Evolutionary conservation across 2,113 vertebrate species (phyloP).

Genomic region (Eubucco bourcierii): DNA sequence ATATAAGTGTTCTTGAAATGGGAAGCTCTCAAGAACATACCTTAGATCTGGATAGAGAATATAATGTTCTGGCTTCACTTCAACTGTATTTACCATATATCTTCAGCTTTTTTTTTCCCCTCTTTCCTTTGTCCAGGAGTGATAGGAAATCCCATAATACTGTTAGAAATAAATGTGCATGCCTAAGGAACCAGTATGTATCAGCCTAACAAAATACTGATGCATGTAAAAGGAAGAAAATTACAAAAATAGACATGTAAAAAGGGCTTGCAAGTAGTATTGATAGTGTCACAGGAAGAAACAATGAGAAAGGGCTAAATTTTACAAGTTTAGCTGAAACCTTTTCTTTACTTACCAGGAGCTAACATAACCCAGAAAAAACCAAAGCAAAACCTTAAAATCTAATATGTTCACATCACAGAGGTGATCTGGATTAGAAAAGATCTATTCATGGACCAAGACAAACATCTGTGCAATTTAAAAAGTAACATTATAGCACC

Average conservation of each 20-base stretch:
- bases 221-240: not conserved
- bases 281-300: not conserved
- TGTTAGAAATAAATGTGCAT: not conserved
- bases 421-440: not conserved
- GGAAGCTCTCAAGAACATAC: constrained; percentile 40
- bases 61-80: not conserved
- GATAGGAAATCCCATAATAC: not conserved
- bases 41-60: constrained; percentile 16
- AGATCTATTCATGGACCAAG: not conserved
- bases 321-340: not conserved
- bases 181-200: not conserved
- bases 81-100: not conserved
- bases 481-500: not conserved
- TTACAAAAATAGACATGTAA: not conserved
- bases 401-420: not conserved
- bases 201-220: not conserved
- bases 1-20: constrained; percentile 12
- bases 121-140: not conserved
- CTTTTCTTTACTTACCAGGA: not conserved
- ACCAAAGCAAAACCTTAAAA: not conserved
- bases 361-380: not conserved
- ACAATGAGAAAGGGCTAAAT: not conserved
- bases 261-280: not conserved
- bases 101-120: not conserved
- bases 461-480: not conserved